Evolutionary conservation across 1,140 invertebrate genomes (phyloP).

Genomic region (Luehdorfia chinensis): DNA sequence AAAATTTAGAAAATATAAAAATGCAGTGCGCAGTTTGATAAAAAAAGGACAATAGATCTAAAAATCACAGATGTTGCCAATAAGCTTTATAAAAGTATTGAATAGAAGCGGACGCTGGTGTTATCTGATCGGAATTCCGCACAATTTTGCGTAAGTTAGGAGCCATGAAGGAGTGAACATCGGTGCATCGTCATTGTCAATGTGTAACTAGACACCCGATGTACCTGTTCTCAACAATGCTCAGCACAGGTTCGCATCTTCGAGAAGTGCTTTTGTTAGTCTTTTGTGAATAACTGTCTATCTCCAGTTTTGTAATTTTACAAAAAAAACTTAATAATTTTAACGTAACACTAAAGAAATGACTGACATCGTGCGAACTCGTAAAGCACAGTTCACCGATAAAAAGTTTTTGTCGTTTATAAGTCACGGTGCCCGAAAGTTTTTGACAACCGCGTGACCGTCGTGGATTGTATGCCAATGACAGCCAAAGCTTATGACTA

Average conservation of each 20-base stretch:
- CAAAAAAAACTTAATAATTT: conserved; percentile 11
- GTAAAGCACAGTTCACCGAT: not conserved
- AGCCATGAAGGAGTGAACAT: conserved; percentile 59
- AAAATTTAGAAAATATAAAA: no score
- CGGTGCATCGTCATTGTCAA: conserved; percentile 35
- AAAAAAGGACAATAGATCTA: no score
- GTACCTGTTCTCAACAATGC: conserved; percentile 58
- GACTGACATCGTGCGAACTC: conserved; percentile 12
- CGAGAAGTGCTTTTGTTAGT: conserved; percentile 36
- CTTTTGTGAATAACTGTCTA: conserved; percentile 19
- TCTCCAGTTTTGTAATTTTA: conserved; percentile 7
- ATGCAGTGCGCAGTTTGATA: no score
- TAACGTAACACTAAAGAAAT: conserved; percentile 20
- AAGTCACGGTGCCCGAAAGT: no score
- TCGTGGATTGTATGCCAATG: no score
- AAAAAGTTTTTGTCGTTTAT: not conserved
- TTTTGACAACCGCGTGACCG: no score
- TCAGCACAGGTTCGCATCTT: conserved; percentile 46
- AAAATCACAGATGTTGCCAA: conserved; percentile 29
- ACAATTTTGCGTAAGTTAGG: conserved; percentile 31
- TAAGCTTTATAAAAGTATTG: conserved; percentile 45
- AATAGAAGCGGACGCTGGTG: conserved; percentile 48
- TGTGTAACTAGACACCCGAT: conserved; percentile 54
- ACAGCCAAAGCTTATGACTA: no score
- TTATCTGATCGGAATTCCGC: conserved; percentile 72